phyloP scores from a whole-genome alignment of 2,797 vertebrate species.

The Premnoplex brunnescens region DNA sequence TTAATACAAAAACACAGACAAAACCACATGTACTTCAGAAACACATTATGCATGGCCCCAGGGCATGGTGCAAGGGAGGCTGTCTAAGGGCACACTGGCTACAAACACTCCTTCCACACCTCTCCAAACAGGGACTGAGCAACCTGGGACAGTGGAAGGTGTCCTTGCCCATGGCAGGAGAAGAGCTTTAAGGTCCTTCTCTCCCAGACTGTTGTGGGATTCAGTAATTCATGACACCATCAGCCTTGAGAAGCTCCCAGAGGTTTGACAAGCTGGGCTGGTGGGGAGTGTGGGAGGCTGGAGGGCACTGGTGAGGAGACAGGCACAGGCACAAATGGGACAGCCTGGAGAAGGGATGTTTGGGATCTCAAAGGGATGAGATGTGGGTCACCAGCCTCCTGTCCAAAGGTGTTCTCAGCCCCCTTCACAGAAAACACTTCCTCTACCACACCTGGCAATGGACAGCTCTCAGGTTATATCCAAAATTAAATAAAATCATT shows the following conservation, averaged over 20 bases:
- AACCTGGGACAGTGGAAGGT: neutral
- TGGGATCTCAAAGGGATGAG: neutral
- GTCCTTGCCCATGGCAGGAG: neutral
- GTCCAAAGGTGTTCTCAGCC: neutral
- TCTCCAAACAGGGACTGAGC: neutral
- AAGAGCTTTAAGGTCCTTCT: neutral
- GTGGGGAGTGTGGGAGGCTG: neutral
- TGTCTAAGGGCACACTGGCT: neutral
- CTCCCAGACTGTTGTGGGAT: neutral
- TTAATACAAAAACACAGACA: neutral
- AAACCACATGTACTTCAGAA: neutral
- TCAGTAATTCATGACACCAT: neutral
- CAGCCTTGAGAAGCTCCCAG: neutral
- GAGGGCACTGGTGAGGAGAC: neutral
- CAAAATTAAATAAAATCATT: neutral
- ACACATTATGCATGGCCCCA: neutral
- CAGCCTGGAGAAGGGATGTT: neutral
- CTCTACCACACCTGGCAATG: neutral
- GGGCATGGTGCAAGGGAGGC: neutral
- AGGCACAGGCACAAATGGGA: neutral
- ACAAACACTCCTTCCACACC: neutral
- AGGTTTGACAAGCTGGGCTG: neutral
- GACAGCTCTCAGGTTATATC: fast-evolving
- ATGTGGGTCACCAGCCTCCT: neutral
- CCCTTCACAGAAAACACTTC: neutral